Percentiles rank a stretch among this genome's conserved stretches.
Evolutionary conservation across 2,797 vertebrate genomes (phyloP).

Genomic region (Pogonophryne albipinna): DNA sequence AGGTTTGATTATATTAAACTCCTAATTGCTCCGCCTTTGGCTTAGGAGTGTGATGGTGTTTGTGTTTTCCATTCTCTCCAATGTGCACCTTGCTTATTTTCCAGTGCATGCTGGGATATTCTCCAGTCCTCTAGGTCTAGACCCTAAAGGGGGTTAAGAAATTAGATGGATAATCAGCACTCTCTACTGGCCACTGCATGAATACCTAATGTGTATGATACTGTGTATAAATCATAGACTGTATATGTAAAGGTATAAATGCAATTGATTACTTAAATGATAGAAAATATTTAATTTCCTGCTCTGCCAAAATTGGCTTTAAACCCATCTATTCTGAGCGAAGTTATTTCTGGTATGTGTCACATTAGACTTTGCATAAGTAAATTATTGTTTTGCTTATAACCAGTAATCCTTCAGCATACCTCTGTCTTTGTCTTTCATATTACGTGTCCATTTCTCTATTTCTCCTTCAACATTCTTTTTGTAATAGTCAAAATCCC

Average conservation of each 20-base stretch:
- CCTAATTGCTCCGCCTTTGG: neutral
- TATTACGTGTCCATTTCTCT: conserved; percentile 6
- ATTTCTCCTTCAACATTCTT: neutral
- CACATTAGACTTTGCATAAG: conserved; percentile 38
- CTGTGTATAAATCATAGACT: neutral
- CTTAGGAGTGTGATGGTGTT: neutral
- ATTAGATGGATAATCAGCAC: conserved; percentile 48
- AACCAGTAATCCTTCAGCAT: neutral
- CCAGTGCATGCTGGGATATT: neutral
- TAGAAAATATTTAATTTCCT: neutral
- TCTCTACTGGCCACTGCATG: conserved; percentile 54
- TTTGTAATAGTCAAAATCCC: neutral
- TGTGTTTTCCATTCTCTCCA: conserved; percentile 15
- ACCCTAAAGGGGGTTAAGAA: neutral
- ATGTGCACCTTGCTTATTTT: neutral
- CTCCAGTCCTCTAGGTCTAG: neutral
- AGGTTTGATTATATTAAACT: neutral
- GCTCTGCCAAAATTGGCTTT: neutral
- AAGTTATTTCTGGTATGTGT: neutral
- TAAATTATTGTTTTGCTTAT: conserved; percentile 25
- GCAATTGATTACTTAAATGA: neutral
- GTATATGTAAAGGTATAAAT: neutral
- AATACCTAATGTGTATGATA: neutral
- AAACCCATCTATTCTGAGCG: neutral
- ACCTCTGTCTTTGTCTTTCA: conserved; percentile 1